These are phyloP conservation scores for Heliconius hortense DNA, from an alignment of 2,888 invertebrate species.

Conservation along the genomic window DNA sequence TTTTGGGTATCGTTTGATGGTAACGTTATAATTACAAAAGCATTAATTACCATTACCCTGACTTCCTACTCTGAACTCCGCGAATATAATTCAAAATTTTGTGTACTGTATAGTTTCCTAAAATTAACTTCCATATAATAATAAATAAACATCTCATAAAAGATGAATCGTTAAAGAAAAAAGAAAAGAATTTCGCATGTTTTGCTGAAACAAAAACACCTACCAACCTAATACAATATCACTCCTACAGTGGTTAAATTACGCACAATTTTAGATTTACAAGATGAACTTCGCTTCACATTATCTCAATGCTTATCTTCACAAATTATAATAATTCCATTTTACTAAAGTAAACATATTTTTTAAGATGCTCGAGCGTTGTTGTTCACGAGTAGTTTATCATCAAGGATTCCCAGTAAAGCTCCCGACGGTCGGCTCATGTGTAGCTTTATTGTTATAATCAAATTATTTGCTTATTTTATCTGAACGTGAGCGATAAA, in stretches of 20 bases:
- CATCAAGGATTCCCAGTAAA: conserved; percentile 22
- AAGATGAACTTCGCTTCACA: not conserved
- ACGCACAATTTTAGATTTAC: not conserved
- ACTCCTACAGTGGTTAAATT: not conserved
- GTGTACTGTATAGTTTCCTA: not conserved
- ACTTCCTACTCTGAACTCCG: too few relatives aligned
- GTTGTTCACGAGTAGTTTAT: not conserved
- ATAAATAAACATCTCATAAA: too few relatives aligned
- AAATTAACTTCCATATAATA: too few relatives aligned
- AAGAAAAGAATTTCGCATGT: not conserved
- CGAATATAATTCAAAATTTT: too few relatives aligned
- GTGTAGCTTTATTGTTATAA: conserved; percentile 15
- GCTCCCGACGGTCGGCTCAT: not conserved
- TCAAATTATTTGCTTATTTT: conserved; percentile 20
- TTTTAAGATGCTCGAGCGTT: not conserved
- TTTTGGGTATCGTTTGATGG: not conserved
- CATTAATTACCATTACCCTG: too few relatives aligned
- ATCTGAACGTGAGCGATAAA: conserved; percentile 3
- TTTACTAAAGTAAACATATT: not conserved
- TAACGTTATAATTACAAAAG: too few relatives aligned
- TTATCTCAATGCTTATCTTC: not conserved
- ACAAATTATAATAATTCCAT: not conserved
- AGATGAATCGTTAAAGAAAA: not conserved
- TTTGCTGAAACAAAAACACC: not conserved
- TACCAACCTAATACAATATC: not conserved